Conservation (phyloP, 1,140 invertebrate species). For the Bombus superbus region DNA sequence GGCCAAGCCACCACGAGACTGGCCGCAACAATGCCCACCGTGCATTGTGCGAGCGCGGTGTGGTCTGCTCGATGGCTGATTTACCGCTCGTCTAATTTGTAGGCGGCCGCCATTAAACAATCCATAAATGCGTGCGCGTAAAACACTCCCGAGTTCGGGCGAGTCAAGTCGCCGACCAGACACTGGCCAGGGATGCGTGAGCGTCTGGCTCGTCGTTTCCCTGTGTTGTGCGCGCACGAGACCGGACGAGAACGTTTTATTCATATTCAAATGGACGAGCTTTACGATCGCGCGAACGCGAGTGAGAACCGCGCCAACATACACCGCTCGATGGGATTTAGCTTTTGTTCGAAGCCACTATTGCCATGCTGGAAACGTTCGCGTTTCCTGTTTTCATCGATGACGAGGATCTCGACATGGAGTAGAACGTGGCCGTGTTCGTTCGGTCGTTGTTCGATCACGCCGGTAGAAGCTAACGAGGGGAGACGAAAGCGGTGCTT, state of each 20-base stretch:
- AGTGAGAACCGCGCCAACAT: conserved; percentile 42
- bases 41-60: conserved; percentile 72
- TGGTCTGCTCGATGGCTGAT: conserved; percentile 82
- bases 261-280: conserved; percentile 81
- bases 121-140: conserved; percentile 81
- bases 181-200: background rate
- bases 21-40: conserved; percentile 53
- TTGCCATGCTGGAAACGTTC: background rate
- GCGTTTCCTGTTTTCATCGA: background rate
- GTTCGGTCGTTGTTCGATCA: no score
- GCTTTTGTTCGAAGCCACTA: background rate
- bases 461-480: no score
- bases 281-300: conserved; percentile 77
- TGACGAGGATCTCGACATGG: background rate
- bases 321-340: background rate
- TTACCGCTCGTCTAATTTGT: conserved; percentile 83
- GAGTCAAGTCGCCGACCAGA: conserved; percentile 17
- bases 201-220: background rate
- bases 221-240: conserved; percentile 35
- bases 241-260: conserved; percentile 74
- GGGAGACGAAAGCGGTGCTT: no score
- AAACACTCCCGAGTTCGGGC: conserved; percentile 73
- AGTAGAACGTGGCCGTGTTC: background rate
- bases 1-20: conserved; percentile 4
- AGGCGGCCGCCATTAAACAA: conserved; percentile 83